Base-by-base conservation (phyloP, 2,797 vertebrate species). In the Lindbergichthys nudifrons region DNA sequence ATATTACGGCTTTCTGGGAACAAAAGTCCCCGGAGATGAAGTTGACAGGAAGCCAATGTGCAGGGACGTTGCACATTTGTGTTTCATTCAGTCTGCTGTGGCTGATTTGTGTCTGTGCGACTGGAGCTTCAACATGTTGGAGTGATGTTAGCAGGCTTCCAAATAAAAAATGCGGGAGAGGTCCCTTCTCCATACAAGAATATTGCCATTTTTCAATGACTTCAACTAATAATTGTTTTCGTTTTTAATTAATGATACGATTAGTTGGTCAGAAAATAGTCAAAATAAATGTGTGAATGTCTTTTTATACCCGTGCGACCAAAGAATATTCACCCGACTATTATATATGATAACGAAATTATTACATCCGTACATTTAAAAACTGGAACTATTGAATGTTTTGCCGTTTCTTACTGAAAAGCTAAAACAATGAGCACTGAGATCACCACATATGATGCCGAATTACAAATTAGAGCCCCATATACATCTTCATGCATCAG, bases 1-100 rank as follows among this genome's bases (percentile, higher is more conserved):
- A 78, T 73, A 81, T 77, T 80, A 61, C 16, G 0, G 75, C 69
- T 89, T 89, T 87, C 77, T 83, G 81, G 80, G 79, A 91, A 90
- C 75, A 79, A 84, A 74, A 59, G 60, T 80, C 88, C 78, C 85
- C 1, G 5, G 84, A 84, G 88, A 90, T 47, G 26, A 74, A 12
- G 60, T 65, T 85, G 85, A 85, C 79, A 79, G 32, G 65, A 82
- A 83, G 84, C 79, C 87, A 90, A 75, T 61, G 47, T 59, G 58
- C 47, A 70, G 46, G 62, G 54, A 79, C 4, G 23, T 62, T 21
- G 65, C 58, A 76, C 80, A 86, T 87, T 85, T 89, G 59, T 83
- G 79, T 88, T 83, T 84, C 64, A 81, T 85, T 86, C 77, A 43
- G 54, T 75, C 60, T 69, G 81, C 68, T 79, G 48, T 61, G 70